Percentiles rank a stretch among this genome's conserved stretches.
phyloP scores from a whole-genome alignment of 2,888 invertebrate species.

The Arge pagana region DNA sequence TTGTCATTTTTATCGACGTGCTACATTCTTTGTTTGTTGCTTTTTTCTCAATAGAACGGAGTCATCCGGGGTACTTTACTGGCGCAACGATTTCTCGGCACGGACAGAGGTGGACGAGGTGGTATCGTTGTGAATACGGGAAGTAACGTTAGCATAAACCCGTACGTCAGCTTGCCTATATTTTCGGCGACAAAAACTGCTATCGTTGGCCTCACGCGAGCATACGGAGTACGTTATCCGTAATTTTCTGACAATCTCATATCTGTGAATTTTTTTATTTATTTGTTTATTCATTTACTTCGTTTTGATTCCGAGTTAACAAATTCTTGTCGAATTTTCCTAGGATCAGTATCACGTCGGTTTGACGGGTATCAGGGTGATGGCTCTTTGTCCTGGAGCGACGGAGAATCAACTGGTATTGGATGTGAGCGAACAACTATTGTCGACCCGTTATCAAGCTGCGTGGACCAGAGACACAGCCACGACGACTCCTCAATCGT shows the following conservation, averaged over 20 bases:
- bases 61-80: conserved; percentile 75
- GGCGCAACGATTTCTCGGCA: conserved; percentile 76
- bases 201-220: conserved; percentile 73
- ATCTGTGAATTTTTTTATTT: neutral
- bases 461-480: conserved; percentile 75
- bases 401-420: conserved; percentile 68
- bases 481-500: conserved; percentile 69
- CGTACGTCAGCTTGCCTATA: conserved; percentile 75
- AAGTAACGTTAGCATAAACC: conserved; percentile 71
- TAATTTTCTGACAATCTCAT: neutral
- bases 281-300: conserved; percentile 7
- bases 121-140: conserved; percentile 80
- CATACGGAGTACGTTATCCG: conserved; percentile 67
- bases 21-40: neutral
- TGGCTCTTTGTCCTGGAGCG: conserved; percentile 73
- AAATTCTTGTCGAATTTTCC: conserved; percentile 9
- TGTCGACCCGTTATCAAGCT: conserved; percentile 73
- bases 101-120: conserved; percentile 75
- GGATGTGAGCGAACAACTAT: conserved; percentile 72
- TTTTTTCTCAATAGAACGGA: conserved; percentile 71
- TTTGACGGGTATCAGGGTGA: conserved; percentile 72
- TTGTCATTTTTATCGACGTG: neutral
- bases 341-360: conserved; percentile 76
- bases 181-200: conserved; percentile 80
- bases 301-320: neutral